Evolutionary conservation across 2,113 vertebrate genomes (phyloP), one percentile per base, ranked within the genome.

Genomic region (Chroicocephalus ridibundus): DNA sequence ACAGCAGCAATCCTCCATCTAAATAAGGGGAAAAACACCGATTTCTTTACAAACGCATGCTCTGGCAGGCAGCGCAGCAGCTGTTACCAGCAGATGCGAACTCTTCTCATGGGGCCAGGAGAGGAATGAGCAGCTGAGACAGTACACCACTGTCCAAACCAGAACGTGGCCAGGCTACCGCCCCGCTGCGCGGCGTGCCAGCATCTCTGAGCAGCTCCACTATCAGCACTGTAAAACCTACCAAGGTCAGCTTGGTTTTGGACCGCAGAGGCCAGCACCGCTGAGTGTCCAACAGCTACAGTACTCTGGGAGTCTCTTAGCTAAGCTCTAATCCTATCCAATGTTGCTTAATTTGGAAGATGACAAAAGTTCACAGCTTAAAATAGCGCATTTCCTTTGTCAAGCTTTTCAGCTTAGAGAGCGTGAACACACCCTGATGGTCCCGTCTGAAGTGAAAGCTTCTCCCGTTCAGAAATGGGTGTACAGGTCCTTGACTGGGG

Each of bases 41-140:
- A 6, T 64, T 89, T 75, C 86, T 76, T 75, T 36, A 68, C 57
- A 38, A 78, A 29, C 9, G 11, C 32, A 12, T 0, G 2, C 49
- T 69, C 83, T 79, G 92, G 94, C 94, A 92, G 83, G 86, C 83
- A 0, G 82, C 10, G 5, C 26, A 2, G 71, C 68, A 78, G 86
- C 96, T 94, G 86, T 81, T 52, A 86, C 46, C 82, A 83, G 88
- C 92, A 96, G 72, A 91, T 57, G 49, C 4, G 5, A 86, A 70
- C 47, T 69, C 69, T 84, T 64, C 95, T 90, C 80, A 15, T 65
- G 93, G 83, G 88, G 89, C 81, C 61, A 58, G 77, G 65, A 94
- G 66, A 89, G 89, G 86, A 94, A 94, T 20, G 65, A 96, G 81
- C 86, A 92, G 83, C 94, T 96, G 89, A 91, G 93, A 95, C 89